Base-by-base conservation (phyloP, 2,113 vertebrate genomes). In the Bufo bufo region DNA sequence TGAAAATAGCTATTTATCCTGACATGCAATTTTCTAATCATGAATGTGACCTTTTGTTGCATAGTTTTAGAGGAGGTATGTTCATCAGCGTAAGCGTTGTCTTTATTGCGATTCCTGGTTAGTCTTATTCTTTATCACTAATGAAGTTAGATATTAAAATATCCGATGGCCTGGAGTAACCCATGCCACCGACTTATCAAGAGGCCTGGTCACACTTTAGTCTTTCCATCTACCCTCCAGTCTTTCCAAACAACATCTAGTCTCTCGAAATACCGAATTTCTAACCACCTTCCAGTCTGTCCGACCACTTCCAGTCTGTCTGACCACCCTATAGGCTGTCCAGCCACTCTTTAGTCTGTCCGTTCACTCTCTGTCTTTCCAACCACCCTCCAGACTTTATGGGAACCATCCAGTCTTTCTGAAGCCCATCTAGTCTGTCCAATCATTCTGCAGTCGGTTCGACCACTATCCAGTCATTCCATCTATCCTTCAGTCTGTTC, bases 121-220 rank as follows among this genome's bases (percentile, higher is more conserved):
- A 83, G 83, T 88, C 83, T 50, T 74, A 89, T 85, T 77, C 87
- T 6, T 33, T 80, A 88, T 89, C 89, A 86, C 89, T 89, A 87
- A 91, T 86, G 87, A 92, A 90, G 90, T 93, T 91, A 93, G 93
- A 91, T 92, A 91, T 91, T 91, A 87, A 93, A 92, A 93, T 92
- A 92, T 93, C 93, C 92, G 92, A 89, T 13, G 90, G 83, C 91
- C 89, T 89, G 87, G 89, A 90, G 91, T 91, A 71, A 43, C 33
- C 23, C 66, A 43, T 71, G 14, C 71, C 71, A 47, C 45, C 14
- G 6, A 4, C 33, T 19, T 49, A 3, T 3, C 69, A 72, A 47
- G 12, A 16, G 13, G 11, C 1, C 72, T 11, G 16, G 20, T 7
- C 72, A 49, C 0, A 14, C 43, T 49, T 9, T 45, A 75, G 1